A percentile compares a stretch with the other conserved stretches of the same genome.
These are phyloP conservation scores for Anastatus disparis DNA, from an alignment of 1,140 invertebrate genomes.

Conservation along the genomic window DNA sequence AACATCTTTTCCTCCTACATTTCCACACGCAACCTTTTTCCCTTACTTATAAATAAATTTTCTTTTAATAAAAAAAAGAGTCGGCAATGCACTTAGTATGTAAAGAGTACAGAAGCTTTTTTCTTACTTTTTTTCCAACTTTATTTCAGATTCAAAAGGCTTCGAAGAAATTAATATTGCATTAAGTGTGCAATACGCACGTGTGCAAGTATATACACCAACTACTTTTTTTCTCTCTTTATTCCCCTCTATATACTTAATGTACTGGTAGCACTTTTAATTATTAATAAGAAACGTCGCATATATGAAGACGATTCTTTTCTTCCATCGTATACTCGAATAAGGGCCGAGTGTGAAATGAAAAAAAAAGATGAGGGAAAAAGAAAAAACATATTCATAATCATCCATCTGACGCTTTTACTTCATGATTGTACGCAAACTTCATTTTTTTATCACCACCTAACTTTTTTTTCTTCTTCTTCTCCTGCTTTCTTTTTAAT, in stretches of 20 bases:
- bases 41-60: no score
- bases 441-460: no score
- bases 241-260: neutral
- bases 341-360: neutral
- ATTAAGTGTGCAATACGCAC: constrained; percentile 47
- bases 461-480: no score
- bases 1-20: no score
- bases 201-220: neutral
- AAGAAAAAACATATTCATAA: no score
- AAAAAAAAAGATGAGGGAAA: neutral
- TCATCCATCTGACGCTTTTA: no score
- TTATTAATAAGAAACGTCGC: constrained; percentile 29
- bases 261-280: constrained; percentile 22
- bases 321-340: neutral
- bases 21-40: no score
- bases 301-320: no score
- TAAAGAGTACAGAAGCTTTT: constrained; percentile 54
- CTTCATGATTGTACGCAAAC: no score
- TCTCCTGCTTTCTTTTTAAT: no score
- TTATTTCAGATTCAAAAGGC: constrained; percentile 55
- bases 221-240: neutral
- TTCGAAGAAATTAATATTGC: constrained; percentile 57
- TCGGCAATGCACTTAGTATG: constrained; percentile 53
- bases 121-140: constrained; percentile 41
- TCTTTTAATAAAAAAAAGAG: constrained; percentile 38